Base-by-base conservation (phyloP, 2,888 invertebrate genomes). In the Adelphocoris suturalis region DNA sequence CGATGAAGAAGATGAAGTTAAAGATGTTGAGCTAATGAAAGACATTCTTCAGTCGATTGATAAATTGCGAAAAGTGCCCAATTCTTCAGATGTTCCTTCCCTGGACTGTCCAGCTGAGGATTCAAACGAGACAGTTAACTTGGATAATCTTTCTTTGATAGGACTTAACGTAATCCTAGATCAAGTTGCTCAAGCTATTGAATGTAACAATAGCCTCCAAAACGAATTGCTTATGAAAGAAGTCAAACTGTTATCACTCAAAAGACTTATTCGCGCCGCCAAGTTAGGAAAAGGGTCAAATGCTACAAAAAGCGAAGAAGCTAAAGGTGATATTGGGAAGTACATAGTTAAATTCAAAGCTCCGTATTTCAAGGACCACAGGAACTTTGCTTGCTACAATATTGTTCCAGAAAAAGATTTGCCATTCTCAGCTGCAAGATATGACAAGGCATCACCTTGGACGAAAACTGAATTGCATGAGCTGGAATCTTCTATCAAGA, bases 301-400 rank as follows among this genome's bases (percentile, higher is more conserved):
- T 5, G 28, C 57, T 3, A 37, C 16, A 27, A 88, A 88, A 55
- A 48, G 37, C 13, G 88, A 88, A 14, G 46, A 78, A 11, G 0
- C 4, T 9, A 80, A 61, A 52, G 52, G 47, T 16, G 88, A 88
- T 27, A 61, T 55, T 28, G 78, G 88, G 13, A 76, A 52, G n/a
- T 88, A 78, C n/a, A 61, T 61, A 12, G 88, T 88, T 16, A 57
- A n/a, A 28, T 88, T 88, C 68, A 88, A 88, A 88, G 88, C 88
- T 48, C 88, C 88, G 9, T 88, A 88, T 23, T 88, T 88, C 68
- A 88, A 88, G 52, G 28, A 88, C 28, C 27, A 27, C n/a, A 27
- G 16, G 0, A 28, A 78, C 37, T 88, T 78, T 27, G 78, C 88
- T n/a, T 14, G 78, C 4, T 88, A 88, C 52, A n/a, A n/a, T 12